Evolutionary conservation across 92 coral and sea anemone species (phyloP), one percentile per base, ranked within the genome.

Genomic region (Muricea muricata): DNA sequence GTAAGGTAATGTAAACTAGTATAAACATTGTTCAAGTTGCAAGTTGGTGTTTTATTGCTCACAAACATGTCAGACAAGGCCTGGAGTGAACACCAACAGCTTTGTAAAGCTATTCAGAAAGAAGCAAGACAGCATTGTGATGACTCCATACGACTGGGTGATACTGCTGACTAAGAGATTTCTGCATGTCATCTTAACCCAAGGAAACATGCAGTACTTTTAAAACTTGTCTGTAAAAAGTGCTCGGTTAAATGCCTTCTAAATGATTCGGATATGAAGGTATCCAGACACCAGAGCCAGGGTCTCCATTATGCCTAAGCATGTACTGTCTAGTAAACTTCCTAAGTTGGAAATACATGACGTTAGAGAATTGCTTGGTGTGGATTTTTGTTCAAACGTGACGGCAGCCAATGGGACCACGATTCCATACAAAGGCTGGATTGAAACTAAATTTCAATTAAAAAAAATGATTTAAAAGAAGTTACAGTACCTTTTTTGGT

Each of bases 361-460:
- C 52, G 79, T 87, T 25, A 17, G 57, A 12, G 87, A 92, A 85
- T 82, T 89, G 68, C 85, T 92, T 71, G 91, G 84, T 48, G 65
- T 14, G 26, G 40, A 75, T 50, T 65, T 42, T 29, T 45, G 32
- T 48, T 45, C 52, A 46, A 52, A 78, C 32, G 72, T 90, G 61
- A 92, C 82, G 72, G 91, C 93, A 52, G 85, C 92, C 50, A 92
- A 92, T 81, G 93, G 96, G 6, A 90, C 90, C 0, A 47, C 81
- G 26, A 89, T 89, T 14, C 93, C 94, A n/a, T 86, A 79, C 72
- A 45, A 86, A 66, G 90, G 96, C n/a, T 90, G 96, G 93, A 87
- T 69, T 20, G 93, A 89, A 89, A 70, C 87, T 77, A 88, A 67
- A 54, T 79, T 89, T 17, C 50, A 79, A 55, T 80, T 92, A 41